Base-by-base conservation (phyloP, 1,140 invertebrate genomes). In the Diprion similis region DNA sequence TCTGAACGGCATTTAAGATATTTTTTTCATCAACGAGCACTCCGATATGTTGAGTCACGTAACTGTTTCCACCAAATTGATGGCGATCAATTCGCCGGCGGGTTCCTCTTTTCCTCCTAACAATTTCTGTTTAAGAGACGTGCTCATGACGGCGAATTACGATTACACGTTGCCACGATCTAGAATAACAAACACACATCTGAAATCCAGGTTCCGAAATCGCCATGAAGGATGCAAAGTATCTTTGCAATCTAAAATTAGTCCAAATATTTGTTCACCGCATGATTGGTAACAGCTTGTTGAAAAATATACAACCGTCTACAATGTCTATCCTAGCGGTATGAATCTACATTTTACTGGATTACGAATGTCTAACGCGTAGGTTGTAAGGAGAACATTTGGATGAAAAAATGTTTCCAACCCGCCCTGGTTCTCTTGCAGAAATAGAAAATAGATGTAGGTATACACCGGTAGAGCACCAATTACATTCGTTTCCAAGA, bases 1-100 rank as follows among this genome's bases (percentile, higher is more conserved):
- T 59, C 51, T 59, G 51, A 59, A 59, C 51, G 51, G 51, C n/a
- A 59, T 15, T 59, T 59, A 59, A 59, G 51, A 59, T 59, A 59
- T 59, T 13, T 17, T 59, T 17, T 9, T 17, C 11, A 59, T 59
- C n/a, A 59, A 59, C 51, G 51, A 59, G 4, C 51, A 59, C 11
- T 6, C 9, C 9, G 51, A 59, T 59, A 59, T 17, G 51, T 59
- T 17, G 9, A 59, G 11, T 9, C 24, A 37, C 24, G 24, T 37
- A 37, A 37, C 24, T 37, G 24, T 37, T 37, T 37, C 24, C 24
- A 37, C 1, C 24, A 37, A 37, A 37, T 37, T 37, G 24, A 37
- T 37, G 6, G 24, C 24, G 24, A 37, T 37, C 24, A 37, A 37
- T 37, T 37, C 24, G 2, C 6, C 6, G 24, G 24, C 24, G 24